These are phyloP conservation scores for Latrodectus elegans DNA, from an alignment of 2,888 invertebrate species.

Conservation along the genomic window DNA sequence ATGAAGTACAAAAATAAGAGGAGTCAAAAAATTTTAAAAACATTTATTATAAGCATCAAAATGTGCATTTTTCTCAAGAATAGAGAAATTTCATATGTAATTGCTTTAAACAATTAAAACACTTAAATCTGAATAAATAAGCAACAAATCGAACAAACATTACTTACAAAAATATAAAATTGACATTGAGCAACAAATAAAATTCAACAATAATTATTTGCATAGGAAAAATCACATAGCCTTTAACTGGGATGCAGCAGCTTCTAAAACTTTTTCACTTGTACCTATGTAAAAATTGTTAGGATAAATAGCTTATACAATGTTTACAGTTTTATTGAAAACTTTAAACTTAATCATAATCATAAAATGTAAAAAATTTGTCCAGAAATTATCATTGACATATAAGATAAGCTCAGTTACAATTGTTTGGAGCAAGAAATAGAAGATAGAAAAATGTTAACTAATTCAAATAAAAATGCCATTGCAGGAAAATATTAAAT, in stretches of 20 bases:
- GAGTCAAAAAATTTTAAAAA: not conserved
- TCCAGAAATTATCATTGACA: too few relatives aligned
- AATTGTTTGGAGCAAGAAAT: too few relatives aligned
- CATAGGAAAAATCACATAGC: constrained; percentile 21
- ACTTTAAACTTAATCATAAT: too few relatives aligned
- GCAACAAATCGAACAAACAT: constrained; percentile 4
- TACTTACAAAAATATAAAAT: constrained; percentile 37
- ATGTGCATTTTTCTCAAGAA: not conserved
- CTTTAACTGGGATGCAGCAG: constrained; percentile 58
- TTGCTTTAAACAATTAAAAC: constrained; percentile 13
- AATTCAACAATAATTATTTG: not conserved
- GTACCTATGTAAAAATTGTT: constrained; percentile 38
- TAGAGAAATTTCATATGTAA: too few relatives aligned
- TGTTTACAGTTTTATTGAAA: too few relatives aligned
- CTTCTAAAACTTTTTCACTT: constrained; percentile 64
- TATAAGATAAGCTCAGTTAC: too few relatives aligned
- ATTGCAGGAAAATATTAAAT: too few relatives aligned
- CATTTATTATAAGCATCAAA: not conserved
- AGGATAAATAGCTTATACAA: not conserved
- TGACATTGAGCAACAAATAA: constrained; percentile 33
- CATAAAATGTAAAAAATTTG: too few relatives aligned
- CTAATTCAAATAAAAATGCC: too few relatives aligned
- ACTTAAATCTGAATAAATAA: constrained; percentile 13
- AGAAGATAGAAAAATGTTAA: too few relatives aligned
- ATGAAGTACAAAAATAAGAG: not conserved